phyloP scores from a whole-genome alignment of 2,888 invertebrate genomes.

The Tuberolachnus salignus region DNA sequence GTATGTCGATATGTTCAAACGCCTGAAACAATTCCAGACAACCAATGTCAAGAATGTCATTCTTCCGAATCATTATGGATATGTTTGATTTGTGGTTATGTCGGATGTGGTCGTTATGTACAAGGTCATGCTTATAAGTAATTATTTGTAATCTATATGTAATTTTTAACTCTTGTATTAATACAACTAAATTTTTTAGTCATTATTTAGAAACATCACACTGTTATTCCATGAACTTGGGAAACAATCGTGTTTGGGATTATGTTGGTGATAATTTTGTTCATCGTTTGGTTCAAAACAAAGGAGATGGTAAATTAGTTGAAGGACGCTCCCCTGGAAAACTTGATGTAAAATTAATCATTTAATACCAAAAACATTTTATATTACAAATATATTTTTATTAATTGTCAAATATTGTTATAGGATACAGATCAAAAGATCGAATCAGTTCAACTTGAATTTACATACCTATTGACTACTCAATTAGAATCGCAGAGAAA shows the following conservation, averaged over 20 bases:
- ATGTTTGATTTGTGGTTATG: slow-evolving; percentile 96
- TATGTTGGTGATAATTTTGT: slow-evolving; percentile 98
- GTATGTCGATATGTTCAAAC: slow-evolving; percentile 92
- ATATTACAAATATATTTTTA: neutral
- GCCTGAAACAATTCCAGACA: slow-evolving; percentile 76
- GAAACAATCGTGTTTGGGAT: slow-evolving; percentile 98
- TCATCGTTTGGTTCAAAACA: slow-evolving; percentile 93
- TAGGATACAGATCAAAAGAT: slow-evolving; percentile 76
- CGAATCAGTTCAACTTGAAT: slow-evolving; percentile 94
- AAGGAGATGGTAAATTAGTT: slow-evolving; percentile 94
- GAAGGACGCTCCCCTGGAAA: slow-evolving; percentile 66
- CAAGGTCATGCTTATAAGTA: slow-evolving; percentile 86
- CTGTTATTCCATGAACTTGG: slow-evolving; percentile 95
- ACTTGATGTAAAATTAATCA: slow-evolving; percentile 37
- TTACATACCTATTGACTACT: slow-evolving; percentile 92
- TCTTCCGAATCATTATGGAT: slow-evolving; percentile 91
- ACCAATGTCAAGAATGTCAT: slow-evolving; percentile 74
- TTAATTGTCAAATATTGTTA: neutral
- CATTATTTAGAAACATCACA: slow-evolving; percentile 96
- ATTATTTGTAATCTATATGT: neutral
- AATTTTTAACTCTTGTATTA: neutral
- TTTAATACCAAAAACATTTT: neutral
- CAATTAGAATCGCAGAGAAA: slow-evolving; percentile 93
- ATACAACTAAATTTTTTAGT: slow-evolving; percentile 63
- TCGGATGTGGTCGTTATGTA: slow-evolving; percentile 93